Evolutionary conservation across 2,888 invertebrate species (phyloP), one percentile per base, ranked within the genome.

Genomic region (Taphrorychus bicolor): DNA sequence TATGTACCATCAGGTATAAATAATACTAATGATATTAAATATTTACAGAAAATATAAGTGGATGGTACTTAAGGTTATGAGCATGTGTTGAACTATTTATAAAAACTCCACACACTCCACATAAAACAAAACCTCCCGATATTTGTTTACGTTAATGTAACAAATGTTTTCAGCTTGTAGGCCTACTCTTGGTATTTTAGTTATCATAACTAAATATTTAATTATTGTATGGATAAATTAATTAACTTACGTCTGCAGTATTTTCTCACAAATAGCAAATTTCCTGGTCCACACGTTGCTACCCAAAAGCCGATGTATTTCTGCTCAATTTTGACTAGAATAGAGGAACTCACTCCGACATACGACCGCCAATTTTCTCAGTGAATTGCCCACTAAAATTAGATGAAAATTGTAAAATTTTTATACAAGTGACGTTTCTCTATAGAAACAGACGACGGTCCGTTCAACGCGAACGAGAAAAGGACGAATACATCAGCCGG

Each of bases 221-320:
- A 32, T 32, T 32, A 32, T 2, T 32, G 32, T 32, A 54, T 57
- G 4, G 54, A 40, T 61, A 22, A 65, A 71, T 70, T 69, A 60
- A 59, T 69, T 59, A 57, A 74, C 75, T 75, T 75, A 75, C 75
- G 70, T 75, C 69, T 72, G 67, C 73, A 72, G 69, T 73, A 72
- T 75, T 74, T 72, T 74, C 73, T 65, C 68, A 67, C 69, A 72
- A 73, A 69, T 71, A 68, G 69, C 73, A 59, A 73, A 73, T 71
- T 66, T 59, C 67, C 51, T 52, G 62, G 49, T 59, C 59, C 52
- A 68, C 62, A 70, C 59, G 59, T 70, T 56, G 41, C 54, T 59
- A 11, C 9, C 16, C 49, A 62, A 64, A 69, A 61, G 61, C 61
- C 59, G 59, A 52, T 48, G 58, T 65, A 32, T 65, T 65, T 24